Evolutionary conservation across 2,888 invertebrate species (phyloP).

Genomic region (Plagiodera versicolora): DNA sequence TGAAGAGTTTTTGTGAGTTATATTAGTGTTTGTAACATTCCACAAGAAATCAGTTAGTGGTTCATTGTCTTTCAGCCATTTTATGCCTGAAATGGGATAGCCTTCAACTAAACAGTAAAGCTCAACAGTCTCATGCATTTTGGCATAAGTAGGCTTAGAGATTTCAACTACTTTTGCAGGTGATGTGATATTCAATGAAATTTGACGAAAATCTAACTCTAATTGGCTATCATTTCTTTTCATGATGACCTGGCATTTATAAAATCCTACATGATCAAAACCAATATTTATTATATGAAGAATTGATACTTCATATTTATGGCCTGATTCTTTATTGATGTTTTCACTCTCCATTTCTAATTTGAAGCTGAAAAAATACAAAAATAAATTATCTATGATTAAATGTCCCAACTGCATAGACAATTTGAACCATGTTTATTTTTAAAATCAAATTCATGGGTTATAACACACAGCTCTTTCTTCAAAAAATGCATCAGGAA

Average conservation of each 20-base stretch:
- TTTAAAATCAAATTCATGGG: no score
- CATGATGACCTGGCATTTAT: constrained; percentile 59
- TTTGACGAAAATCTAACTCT: constrained; percentile 46
- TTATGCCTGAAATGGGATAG: constrained; percentile 61
- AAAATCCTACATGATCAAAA: constrained; percentile 63
- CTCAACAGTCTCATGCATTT: constrained; percentile 57
- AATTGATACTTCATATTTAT: constrained; percentile 54
- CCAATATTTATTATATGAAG: constrained; percentile 60
- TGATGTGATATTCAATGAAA: constrained; percentile 54
- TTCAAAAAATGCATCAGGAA: no score
- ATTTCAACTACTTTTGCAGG: constrained; percentile 57
- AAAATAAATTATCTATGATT: not conserved
- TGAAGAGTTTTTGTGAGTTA: constrained; percentile 63
- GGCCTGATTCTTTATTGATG: constrained; percentile 51
- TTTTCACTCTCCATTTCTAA: constrained; percentile 53
- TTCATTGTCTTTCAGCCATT: constrained; percentile 63
- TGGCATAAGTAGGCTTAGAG: constrained; percentile 55
- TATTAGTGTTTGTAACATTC: constrained; percentile 54
- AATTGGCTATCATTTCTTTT: constrained; percentile 50
- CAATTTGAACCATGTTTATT: no score
- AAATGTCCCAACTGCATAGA: no score
- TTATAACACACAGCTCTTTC: no score
- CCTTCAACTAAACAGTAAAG: constrained; percentile 62
- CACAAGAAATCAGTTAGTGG: constrained; percentile 47
- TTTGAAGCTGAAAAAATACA: constrained; percentile 44